Base-by-base conservation (phyloP, 1,140 invertebrate genomes). In the Tetragonula clypearis region DNA sequence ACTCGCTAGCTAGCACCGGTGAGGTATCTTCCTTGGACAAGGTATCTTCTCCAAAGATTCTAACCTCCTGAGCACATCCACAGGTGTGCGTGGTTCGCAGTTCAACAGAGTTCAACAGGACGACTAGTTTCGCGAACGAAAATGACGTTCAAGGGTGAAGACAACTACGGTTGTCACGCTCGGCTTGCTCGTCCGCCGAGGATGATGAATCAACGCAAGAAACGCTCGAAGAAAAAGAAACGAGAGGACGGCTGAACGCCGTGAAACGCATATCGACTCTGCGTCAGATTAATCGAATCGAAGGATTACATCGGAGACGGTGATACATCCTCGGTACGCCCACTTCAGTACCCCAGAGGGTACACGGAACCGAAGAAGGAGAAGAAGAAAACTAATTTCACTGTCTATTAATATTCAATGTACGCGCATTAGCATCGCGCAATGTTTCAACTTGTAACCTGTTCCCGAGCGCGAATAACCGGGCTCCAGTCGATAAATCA, bases 401-500 rank as follows among this genome's bases (percentile, higher is more conserved):
- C 71, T 41, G 68, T 68, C 76, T 60, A 84, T 84, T 84, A 84
- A 84, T 84, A 84, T 79, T 84, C 82, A 84, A 84, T 84, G 77
- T 72, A 41, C 49, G 26, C 68, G 77, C 77, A 84, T 84, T 84
- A 84, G 68, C 77, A 84, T 66, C 82, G 49, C 58, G 82, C 82
- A 26, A 84, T 84, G 77, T 73, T 84, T 84, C 82, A 84, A 79
- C 77, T 65, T 73, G 82, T 72, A 84, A 84, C 82, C 76, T 79
- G 82, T 65, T 84, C 75, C 30, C 41, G 21, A 53, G 66, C 82
- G 66, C 75, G 82, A 79, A 60, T 55, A 60, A n/a, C 66, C 56
- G 15, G 68, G 26, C 35, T 41, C 21, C 68, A 49, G 26, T 79
- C 82, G 68, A 79, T 84, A 84, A 84, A 84, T 84, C 82, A 84